Percentiles rank a stretch among this genome's conserved stretches.
Conservation (phyloP, 2,888 invertebrate genomes). For the Coremacera marginata region DNA sequence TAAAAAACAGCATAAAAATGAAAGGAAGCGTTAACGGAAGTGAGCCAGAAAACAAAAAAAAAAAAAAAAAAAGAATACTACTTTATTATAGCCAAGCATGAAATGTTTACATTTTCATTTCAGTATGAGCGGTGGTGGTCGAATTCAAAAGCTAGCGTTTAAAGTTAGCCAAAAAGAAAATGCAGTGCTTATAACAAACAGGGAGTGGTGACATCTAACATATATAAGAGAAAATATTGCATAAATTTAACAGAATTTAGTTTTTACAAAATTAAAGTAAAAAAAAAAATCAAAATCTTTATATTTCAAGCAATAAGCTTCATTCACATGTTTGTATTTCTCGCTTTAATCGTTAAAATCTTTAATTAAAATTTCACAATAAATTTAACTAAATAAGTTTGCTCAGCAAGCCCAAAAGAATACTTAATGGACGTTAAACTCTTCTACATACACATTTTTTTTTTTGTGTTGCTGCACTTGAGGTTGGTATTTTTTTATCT, state of each 20-base stretch:
- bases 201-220: neutral
- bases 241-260: neutral
- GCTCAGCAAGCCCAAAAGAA: neutral
- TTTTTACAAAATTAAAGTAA: no score
- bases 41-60: neutral
- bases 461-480: neutral
- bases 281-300: no score
- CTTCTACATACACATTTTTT: neutral
- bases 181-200: neutral
- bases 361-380: neutral
- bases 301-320: no score
- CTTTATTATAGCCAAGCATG: conserved; percentile 10
- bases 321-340: no score
- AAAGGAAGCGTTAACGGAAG: neutral
- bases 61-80: neutral
- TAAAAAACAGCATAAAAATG: neutral
- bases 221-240: neutral
- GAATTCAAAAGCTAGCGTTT: neutral
- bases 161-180: no score
- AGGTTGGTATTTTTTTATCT: neutral
- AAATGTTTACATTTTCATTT: conserved; percentile 14
- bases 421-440: no score
- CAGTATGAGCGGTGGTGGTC: neutral
- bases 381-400: neutral
- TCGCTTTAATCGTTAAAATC: no score